phyloP scores from a whole-genome alignment of 2,888 invertebrate genomes.

The Julus scandinavius region DNA sequence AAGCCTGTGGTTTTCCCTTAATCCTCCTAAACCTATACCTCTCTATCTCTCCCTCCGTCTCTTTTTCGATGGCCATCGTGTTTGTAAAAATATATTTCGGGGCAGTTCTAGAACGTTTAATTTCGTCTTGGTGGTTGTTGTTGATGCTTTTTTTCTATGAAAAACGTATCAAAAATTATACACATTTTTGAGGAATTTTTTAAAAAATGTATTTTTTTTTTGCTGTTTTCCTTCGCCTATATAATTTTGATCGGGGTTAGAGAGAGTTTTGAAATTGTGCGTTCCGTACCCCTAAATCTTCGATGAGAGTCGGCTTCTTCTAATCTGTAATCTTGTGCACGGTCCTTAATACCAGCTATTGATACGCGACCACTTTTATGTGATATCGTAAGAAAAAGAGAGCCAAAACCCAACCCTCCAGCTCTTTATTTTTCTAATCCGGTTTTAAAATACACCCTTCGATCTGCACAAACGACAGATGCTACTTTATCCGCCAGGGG shows the following conservation, averaged over 20 bases:
- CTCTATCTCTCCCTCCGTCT: no score
- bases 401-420: background rate
- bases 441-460: background rate
- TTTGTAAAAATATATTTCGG: no score
- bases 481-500: no score
- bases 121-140: background rate
- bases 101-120: background rate
- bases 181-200: background rate
- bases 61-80: no score
- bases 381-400: background rate
- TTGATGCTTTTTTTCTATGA: background rate
- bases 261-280: background rate
- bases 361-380: background rate
- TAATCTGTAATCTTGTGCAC: background rate
- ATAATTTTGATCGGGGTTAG: background rate
- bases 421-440: background rate
- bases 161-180: background rate
- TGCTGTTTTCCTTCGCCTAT: background rate
- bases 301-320: background rate
- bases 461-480: no score
- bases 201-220: background rate
- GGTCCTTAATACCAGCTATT: slow-evolving; percentile 1
- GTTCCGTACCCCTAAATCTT: background rate
- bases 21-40: no score
- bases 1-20: no score